Conservation (phyloP, 1,140 invertebrate genomes). For the Diplogasteroides magnus region DNA sequence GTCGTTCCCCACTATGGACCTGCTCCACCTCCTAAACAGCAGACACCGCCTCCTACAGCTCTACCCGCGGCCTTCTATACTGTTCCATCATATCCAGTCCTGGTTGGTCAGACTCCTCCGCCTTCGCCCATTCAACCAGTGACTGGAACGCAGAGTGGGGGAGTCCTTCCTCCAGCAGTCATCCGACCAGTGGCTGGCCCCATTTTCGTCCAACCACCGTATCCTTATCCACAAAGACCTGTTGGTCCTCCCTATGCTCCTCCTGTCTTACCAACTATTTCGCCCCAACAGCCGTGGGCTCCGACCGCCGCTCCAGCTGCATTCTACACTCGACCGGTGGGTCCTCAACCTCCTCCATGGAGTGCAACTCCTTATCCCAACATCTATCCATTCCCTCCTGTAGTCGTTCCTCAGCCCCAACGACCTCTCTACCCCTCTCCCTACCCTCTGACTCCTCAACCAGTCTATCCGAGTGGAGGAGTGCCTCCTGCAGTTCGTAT, state of each 20-base stretch:
- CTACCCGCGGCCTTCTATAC: background rate
- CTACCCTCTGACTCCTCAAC: too few species aligned
- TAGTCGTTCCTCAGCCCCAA: too few species aligned
- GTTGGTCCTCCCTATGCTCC: conserved; percentile 8
- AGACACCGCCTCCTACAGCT: background rate
- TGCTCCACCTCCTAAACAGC: too few species aligned
- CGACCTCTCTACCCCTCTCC: too few species aligned
- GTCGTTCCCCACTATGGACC: background rate
- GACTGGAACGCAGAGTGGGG: too few species aligned
- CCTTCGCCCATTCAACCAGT: background rate
- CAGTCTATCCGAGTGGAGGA: too few species aligned
- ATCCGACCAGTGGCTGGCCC: background rate
- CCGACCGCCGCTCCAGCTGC: background rate
- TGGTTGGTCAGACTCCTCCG: background rate
- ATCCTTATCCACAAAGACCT: background rate
- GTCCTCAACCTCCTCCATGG: too few species aligned
- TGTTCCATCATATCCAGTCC: background rate
- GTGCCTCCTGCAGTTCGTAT: too few species aligned
- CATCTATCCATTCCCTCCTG: too few species aligned
- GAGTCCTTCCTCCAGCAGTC: too few species aligned
- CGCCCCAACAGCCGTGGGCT: background rate
- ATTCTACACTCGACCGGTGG: background rate
- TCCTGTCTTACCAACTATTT: background rate
- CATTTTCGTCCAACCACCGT: too few species aligned
- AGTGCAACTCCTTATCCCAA: too few species aligned